Percentiles rank a stretch among this genome's conserved stretches.
These are phyloP conservation scores for Ditylenchus dipsaci DNA, from an alignment of 1,140 invertebrate species.

Conservation along the genomic window DNA sequence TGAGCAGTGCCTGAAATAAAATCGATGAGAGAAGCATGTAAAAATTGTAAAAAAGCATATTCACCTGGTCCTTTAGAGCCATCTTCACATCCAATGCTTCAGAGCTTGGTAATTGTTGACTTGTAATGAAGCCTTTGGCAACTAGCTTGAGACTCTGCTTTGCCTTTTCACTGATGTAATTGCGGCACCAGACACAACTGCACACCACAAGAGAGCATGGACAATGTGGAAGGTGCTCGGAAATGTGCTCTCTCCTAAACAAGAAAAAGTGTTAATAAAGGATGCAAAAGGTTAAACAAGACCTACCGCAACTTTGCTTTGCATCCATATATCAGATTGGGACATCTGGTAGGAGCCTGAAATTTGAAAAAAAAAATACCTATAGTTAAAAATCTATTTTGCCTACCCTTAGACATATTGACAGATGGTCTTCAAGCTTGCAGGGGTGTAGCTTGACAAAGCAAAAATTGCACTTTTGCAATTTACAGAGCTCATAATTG, in stretches of 20 bases:
- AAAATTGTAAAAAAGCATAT: not conserved
- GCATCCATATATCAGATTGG: constrained; percentile 13
- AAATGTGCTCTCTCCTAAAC: not conserved
- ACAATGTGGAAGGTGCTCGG: not conserved
- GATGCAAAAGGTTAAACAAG: no score
- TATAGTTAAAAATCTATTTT: not conserved
- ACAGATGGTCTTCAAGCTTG: constrained; percentile 16
- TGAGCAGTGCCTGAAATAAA: not conserved
- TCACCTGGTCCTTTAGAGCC: not conserved
- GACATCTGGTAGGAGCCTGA: constrained; percentile 5
- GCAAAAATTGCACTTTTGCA: constrained; percentile 10
- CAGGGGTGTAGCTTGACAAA: constrained; percentile 5
- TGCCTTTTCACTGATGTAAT: constrained; percentile 2
- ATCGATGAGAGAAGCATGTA: not conserved
- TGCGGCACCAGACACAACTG: constrained; percentile 13
- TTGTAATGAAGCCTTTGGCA: constrained; percentile 5
- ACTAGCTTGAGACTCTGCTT: constrained; percentile 9
- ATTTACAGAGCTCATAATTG: not conserved
- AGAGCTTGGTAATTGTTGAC: not conserved
- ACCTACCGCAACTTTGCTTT: not conserved
- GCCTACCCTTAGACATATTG: constrained; percentile 17
- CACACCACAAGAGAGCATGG: constrained; percentile 5
- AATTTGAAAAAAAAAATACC: not conserved
- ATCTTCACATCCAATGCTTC: not conserved
- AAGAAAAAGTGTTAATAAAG: no score